Evolutionary conservation across 92 coral and sea anemone genomes (phyloP).

Genomic region (Epizoanthus scotinus): DNA sequence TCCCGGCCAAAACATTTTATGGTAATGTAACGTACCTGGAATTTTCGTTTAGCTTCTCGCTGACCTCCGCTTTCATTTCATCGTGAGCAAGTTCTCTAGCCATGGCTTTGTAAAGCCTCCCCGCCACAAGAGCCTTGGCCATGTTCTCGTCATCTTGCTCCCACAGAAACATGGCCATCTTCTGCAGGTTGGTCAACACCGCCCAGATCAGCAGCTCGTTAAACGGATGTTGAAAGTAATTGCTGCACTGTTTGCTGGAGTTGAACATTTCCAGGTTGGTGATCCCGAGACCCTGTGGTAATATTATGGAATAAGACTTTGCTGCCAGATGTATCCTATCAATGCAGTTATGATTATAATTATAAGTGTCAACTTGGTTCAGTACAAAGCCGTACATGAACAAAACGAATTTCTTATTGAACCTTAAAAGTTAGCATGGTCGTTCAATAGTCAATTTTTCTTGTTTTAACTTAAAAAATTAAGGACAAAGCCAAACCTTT

Average conservation of each 20-base stretch:
- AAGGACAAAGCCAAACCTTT: too few relatives aligned
- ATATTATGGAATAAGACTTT: neutral
- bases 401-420: too few relatives aligned
- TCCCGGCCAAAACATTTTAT: too few relatives aligned
- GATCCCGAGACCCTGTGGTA: constrained; percentile 55
- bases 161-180: constrained; percentile 85
- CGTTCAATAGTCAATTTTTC: too few relatives aligned
- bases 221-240: constrained; percentile 57
- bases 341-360: too few relatives aligned
- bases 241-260: constrained; percentile 26
- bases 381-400: too few relatives aligned
- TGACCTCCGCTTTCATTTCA: constrained; percentile 64
- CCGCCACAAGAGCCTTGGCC: constrained; percentile 77
- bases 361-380: too few relatives aligned
- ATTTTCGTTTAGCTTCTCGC: constrained; percentile 57
- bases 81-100: constrained; percentile 64
- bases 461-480: too few relatives aligned
- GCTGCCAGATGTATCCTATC: too few relatives aligned
- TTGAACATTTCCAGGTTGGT: constrained; percentile 48
- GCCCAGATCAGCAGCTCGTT: constrained; percentile 78
- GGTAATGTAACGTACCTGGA: constrained; percentile 48
- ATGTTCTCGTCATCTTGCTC: constrained; percentile 73
- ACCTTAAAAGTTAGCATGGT: too few relatives aligned
- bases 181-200: constrained; percentile 67
- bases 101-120: constrained; percentile 59